Conservation (phyloP, 2,888 invertebrate genomes). For the Ctena decussata region DNA sequence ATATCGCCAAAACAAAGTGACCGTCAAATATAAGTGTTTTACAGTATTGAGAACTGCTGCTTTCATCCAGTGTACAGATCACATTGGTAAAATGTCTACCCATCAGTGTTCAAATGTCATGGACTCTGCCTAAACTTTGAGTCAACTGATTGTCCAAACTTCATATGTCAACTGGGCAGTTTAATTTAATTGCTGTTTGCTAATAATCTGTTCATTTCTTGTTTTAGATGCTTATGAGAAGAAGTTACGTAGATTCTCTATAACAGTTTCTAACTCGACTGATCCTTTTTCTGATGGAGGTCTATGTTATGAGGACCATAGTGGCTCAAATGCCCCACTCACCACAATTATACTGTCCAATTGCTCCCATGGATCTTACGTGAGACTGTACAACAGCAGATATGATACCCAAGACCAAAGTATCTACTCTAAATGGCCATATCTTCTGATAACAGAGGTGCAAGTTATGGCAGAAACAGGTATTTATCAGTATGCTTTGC, state of each 20-base stretch:
- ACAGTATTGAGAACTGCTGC: no score
- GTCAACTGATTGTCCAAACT: no score
- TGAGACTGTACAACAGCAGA: conserved; percentile 35
- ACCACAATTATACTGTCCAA: conserved; percentile 10
- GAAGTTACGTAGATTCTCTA: conserved; percentile 34
- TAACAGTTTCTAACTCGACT: conserved; percentile 9
- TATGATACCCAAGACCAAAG: not conserved
- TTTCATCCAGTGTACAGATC: no score
- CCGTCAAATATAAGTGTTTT: no score
- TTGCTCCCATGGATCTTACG: conserved; percentile 29
- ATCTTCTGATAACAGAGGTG: conserved; percentile 44
- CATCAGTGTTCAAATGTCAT: no score
- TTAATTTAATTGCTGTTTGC: no score
- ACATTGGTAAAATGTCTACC: no score
- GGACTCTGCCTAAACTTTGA: no score
- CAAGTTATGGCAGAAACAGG: conserved; percentile 41
- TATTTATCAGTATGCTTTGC: no score
- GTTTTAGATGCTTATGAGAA: conserved; percentile 13
- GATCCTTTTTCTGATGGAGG: not conserved
- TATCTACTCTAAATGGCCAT: conserved; percentile 38
- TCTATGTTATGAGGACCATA: conserved; percentile 8
- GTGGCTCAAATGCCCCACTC: not conserved
- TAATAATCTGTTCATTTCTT: no score
- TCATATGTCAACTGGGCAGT: no score
- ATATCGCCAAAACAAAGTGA: no score